Evolutionary conservation across 2,797 vertebrate species (phyloP), one percentile per base, ranked within the genome.

Genomic region (Melanotaenia maccullochi): DNA sequence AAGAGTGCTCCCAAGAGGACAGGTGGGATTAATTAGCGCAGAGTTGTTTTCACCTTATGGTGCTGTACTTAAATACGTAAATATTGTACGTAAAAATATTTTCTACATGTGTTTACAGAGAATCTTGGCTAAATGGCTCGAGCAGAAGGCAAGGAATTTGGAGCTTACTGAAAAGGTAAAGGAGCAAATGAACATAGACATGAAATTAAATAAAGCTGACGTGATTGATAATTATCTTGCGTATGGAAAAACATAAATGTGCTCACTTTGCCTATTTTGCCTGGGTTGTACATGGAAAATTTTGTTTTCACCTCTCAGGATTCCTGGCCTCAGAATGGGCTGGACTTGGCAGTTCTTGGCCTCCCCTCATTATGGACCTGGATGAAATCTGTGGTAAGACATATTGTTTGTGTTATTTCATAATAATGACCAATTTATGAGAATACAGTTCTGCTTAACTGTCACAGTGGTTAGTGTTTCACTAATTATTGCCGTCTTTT

Each of bases 131-230:
- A 96, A 94, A 74, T 99, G 98, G 97, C 90, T 99, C 36, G 97
- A 99, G 71, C 95, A 96, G 82, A 92, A 94, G 63, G 95, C 96
- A 28, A 94, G 97, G 85, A 96, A 97, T 80, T 93, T 99, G 73
- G 98, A 99, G 88, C 82, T 99, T 78, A 99, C 94, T 18, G 97
- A 98, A 84, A 99, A 98, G 96, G 98, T 98, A 93, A 90, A 57
- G 2, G 5, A 9, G 60, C 28, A 12, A 38, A 38, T 2, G 3
- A 0, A 42, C 24, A 3, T 28, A 47, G 2, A 56, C 5, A 11
- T 65, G 1, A 57, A 60, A 60, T 3, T 16, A 14, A 56, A 9
- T 30, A 35, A 65, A 57, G 42, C 25, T 33, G 7, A 6, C 3
- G 1, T 33, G 32, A 33, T 4, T 12, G 22, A 22, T 24, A 4